Evolutionary conservation across 2,888 invertebrate species (phyloP), one percentile per base, ranked within the genome.

Genomic region (Caenorhabditis sp.): DNA sequence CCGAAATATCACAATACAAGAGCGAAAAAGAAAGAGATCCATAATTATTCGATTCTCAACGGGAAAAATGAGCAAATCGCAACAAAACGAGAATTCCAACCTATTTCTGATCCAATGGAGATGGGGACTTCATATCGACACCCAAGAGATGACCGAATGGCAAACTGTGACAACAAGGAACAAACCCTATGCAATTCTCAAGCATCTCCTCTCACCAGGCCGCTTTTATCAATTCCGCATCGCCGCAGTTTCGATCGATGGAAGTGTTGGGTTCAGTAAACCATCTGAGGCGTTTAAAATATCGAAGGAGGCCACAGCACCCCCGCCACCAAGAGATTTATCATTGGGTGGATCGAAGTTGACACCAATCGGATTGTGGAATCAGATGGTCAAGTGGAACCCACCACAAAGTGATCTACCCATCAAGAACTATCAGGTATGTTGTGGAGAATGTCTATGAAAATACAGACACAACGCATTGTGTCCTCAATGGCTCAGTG

Each of bases 221-320:
- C 59, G 87, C 25, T 84, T 78, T 65, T 87, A 87, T 63, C 76
- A 82, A 38, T 87, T 87, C 76, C 81, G 87, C 50, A 81, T 86
- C 10, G 88, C 88, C 17, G 86, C 88, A 3, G 87, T 88, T 60
- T 86, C 80, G 59, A 76, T 78, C 8, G 78, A 85, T 53, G 88
- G 89, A 20, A 84, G 84, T 62, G 72, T 83, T 50, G 89, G 89
- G 10, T 88, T 85, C 76, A 88, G 88, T 25, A 60, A 67, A 3
- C 77, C 84, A 1, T 80, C 81, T 8, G 54, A 63, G 21, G 78
- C 82, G 5, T 87, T 87, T 77, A 86, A 84, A 56, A 74, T 87
- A 1, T 82, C 84, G 21, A 84, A 84, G 77, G 85, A 85, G 65
- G 83, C 84, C 0, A 72, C 77, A 25, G 84, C 86, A 7, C 86